Evolutionary conservation across 2,113 vertebrate species (phyloP).

Genomic region (Charina bottae): DNA sequence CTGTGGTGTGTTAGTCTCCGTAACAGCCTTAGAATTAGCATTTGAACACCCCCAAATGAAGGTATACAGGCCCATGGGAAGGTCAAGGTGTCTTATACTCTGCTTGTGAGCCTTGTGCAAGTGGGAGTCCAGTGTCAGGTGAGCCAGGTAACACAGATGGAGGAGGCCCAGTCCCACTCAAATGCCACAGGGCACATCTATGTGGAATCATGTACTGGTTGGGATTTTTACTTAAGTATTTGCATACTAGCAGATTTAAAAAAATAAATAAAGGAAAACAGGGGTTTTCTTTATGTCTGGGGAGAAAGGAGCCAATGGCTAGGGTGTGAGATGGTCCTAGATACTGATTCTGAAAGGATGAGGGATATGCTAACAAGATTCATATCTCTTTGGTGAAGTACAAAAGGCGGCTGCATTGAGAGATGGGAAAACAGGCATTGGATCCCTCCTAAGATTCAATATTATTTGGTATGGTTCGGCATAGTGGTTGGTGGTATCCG

Average conservation of each 20-base stretch:
- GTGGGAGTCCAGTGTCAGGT: background rate
- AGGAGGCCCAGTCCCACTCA: background rate
- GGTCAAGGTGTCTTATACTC: background rate
- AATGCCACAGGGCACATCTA: background rate
- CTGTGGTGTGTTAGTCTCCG: background rate
- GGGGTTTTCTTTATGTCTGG: background rate
- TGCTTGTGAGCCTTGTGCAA: background rate
- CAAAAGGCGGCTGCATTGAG: background rate
- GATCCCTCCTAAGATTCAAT: background rate
- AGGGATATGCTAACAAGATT: background rate
- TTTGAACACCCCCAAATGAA: background rate
- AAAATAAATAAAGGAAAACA: background rate
- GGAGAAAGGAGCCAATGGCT: background rate
- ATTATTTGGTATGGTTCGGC: background rate
- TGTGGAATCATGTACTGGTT: background rate
- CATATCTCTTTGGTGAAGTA: background rate
- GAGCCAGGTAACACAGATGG: background rate
- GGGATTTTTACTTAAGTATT: background rate
- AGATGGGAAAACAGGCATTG: background rate
- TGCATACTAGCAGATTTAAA: background rate
- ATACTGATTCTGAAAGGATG: background rate
- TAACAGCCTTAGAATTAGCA: background rate
- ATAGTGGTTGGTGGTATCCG: background rate
- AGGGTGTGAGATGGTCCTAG: background rate
- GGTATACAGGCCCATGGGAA: no score